Evolutionary conservation across 2,797 vertebrate genomes (phyloP).

Genomic region (Tokudaia muenninki): DNA sequence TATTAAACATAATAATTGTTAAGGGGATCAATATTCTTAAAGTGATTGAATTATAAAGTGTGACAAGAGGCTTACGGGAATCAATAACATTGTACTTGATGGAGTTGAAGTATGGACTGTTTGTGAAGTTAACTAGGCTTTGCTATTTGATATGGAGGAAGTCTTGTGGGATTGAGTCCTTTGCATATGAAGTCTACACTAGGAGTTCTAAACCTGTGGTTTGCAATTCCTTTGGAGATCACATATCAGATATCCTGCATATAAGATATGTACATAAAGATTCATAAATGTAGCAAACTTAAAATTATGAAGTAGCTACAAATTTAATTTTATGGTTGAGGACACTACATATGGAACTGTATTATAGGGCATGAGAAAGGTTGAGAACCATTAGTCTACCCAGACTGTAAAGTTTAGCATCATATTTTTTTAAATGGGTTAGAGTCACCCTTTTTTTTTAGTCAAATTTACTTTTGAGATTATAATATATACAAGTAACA

Average conservation of each 20-base stretch:
- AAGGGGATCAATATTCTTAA: neutral
- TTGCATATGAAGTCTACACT: neutral
- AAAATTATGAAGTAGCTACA: neutral
- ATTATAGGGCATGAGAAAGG: neutral
- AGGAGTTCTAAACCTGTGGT: neutral
- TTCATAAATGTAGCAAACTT: neutral
- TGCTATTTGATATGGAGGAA: accelerated
- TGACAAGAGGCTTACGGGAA: neutral
- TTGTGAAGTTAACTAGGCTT: neutral
- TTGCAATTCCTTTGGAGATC: neutral
- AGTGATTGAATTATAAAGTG: neutral
- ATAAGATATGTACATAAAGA: neutral
- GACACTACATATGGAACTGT: too few relatives aligned
- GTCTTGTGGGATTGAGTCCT: neutral
- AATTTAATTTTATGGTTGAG: too few relatives aligned
- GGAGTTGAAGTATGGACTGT: accelerated
- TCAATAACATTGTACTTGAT: neutral
- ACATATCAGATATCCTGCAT: neutral
- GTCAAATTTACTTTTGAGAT: neutral
- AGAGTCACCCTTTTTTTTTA: neutral
- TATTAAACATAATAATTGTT: neutral
- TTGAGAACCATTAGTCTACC: neutral
- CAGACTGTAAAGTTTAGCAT: neutral
- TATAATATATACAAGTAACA: neutral
- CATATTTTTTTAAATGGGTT: neutral